phyloP scores from a whole-genome alignment of 2,797 vertebrate genomes.

The Picus viridis region DNA sequence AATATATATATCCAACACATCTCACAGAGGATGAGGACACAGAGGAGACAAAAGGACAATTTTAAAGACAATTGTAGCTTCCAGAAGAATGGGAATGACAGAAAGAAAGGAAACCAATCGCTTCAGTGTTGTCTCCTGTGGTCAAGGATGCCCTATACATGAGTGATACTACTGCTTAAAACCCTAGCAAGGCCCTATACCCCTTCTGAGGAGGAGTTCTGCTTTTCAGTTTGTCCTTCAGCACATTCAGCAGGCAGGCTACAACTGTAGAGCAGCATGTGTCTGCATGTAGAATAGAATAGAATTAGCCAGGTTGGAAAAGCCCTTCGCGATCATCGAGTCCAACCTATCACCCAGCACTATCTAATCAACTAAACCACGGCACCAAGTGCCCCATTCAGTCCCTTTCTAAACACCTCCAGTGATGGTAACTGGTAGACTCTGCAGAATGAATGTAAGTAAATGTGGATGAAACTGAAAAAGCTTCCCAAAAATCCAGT shows the following conservation, averaged over 20 bases:
- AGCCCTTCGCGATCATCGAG: no score
- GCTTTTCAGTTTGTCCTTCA: background rate
- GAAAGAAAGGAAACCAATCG: background rate
- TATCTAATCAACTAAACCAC: no score
- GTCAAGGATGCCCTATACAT: background rate
- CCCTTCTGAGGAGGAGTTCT: background rate
- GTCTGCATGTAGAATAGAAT: background rate
- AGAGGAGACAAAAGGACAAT: background rate
- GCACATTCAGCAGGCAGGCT: background rate
- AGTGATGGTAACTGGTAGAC: background rate
- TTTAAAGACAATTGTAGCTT: background rate
- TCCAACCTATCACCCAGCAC: no score
- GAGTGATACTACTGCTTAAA: background rate
- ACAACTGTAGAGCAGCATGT: background rate
- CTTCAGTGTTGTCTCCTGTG: background rate
- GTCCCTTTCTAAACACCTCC: no score
- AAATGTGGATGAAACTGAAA: background rate
- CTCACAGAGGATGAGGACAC: background rate
- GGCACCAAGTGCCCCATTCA: no score
- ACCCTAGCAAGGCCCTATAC: background rate
- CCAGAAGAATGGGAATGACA: background rate
- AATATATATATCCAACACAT: background rate
- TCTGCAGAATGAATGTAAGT: background rate
- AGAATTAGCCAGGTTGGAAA: no score
- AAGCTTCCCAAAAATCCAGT: background rate